Base-by-base conservation (phyloP, 2,113 vertebrate genomes). In the Andinoacara biseriatus region DNA sequence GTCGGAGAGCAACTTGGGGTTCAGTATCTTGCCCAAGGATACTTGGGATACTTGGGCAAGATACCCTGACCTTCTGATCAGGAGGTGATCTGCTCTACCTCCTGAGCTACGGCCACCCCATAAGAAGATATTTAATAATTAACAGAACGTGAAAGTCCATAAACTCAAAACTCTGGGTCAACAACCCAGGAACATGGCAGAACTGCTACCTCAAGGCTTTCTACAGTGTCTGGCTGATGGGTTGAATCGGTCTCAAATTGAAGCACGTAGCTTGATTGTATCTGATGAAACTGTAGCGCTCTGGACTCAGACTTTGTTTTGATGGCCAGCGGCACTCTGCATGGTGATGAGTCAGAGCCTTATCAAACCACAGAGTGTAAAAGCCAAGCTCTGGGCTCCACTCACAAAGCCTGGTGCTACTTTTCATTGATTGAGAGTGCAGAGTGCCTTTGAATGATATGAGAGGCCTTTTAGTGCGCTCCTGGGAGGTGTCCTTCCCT, bases 391-490 rank as follows among this genome's bases (percentile, higher is more conserved):
- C 74, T 79, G 82, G 69, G 58, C 85, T 86, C 65, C 76, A 81
- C 57, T 78, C 82, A 78, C 69, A 18, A 65, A 59, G 89, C 75
- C 83, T 80, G 74, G 46, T 79, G 75, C 67, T 72, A 72, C 67
- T 72, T 54, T 72, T 72, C 89, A 90, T 90, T 85, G 90, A 93
- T 90, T 78, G 80, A 79, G 57, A 49, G 65, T 61, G 78, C 63
- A 89, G 81, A 91, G 90, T 87, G 92, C 76, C 84, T 91, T 58
- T 84, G 61, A 90, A 81, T 81, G 77, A 77, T 85, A 77, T 93
- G 81, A 90, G 90, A 89, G 88, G 77, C 87, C 84, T 86, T 89
- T 89, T 89, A 89, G 80, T 85, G 82, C 43, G 65, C 89, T 89
- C 80, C 49, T 76, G 91, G 88, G 92, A 87, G 26, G 49, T 58